Evolutionary conservation across 2,797 vertebrate species (phyloP).

Genomic region (Sciaenops ocellatus): DNA sequence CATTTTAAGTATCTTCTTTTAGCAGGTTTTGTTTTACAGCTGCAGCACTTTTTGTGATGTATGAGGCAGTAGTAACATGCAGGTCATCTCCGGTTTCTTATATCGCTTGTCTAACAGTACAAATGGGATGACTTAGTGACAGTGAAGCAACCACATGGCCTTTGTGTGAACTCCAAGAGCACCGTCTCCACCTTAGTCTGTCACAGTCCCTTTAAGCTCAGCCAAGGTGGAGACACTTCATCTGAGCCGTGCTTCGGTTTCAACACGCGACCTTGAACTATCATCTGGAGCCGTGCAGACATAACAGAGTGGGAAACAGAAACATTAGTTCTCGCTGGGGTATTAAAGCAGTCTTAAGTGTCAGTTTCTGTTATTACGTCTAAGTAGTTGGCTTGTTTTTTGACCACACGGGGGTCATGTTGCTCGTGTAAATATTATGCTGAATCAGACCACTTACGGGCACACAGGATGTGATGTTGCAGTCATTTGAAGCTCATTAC

Average conservation of each 20-base stretch:
- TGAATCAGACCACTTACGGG: constrained; percentile 3
- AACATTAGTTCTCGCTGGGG: background rate
- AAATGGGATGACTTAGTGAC: constrained; percentile 14
- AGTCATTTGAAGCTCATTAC: background rate
- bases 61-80: constrained; percentile 1
- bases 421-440: constrained; percentile 26
- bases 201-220: constrained; percentile 35
- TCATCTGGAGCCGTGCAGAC: constrained; percentile 49
- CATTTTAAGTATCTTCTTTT: constrained; percentile 17
- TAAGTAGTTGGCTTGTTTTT: background rate
- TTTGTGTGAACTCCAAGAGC: constrained; percentile 45
- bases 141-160: constrained; percentile 30
- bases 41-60: background rate
- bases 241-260: constrained; percentile 20
- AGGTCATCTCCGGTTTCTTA: constrained; percentile 45
- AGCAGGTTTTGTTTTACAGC: constrained; percentile 41
- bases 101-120: background rate
- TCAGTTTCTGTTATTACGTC: background rate
- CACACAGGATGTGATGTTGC: constrained; percentile 10
- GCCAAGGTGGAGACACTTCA: constrained; percentile 21
- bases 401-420: constrained; percentile 2
- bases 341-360: background rate
- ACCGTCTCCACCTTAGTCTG: constrained; percentile 15
- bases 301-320: constrained; percentile 39
- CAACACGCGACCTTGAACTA: constrained; percentile 52